Evolutionary conservation across 2,113 vertebrate genomes (phyloP).

Genomic region (Trematocara nigrifrons): DNA sequence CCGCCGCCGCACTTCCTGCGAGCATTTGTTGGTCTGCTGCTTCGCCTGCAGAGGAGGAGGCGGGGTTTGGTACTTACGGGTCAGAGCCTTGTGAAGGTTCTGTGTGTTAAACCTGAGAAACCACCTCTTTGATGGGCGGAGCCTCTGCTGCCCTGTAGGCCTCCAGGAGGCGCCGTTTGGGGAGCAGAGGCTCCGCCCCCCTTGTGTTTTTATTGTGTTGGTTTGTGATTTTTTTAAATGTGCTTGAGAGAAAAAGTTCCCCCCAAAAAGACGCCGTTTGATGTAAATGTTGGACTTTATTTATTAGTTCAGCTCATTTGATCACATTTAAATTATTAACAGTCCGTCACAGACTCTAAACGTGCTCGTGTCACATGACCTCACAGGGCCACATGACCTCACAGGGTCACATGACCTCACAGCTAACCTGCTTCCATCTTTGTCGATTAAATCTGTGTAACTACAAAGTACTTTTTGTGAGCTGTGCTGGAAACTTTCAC

Average conservation of each 20-base stretch:
- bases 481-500: not conserved
- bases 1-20: not conserved
- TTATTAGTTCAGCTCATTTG: not conserved
- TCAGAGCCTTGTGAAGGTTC: slow-evolving; percentile 36
- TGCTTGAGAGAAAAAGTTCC: not conserved
- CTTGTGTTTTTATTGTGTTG: not conserved
- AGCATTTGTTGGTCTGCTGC: not conserved
- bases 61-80: slow-evolving; percentile 28
- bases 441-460: not conserved
- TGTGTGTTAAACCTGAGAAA: slow-evolving; percentile 1
- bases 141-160: not conserved
- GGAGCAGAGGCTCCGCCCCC: not conserved
- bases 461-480: not conserved
- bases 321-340: not conserved
- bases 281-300: not conserved
- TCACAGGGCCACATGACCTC: too few relatives aligned
- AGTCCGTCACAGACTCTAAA: not conserved
- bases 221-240: not conserved
- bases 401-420: not conserved
- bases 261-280: not conserved
- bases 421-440: not conserved
- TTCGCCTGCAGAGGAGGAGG: not conserved
- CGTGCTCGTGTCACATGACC: not conserved
- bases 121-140: not conserved
- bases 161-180: not conserved